These are phyloP conservation scores for Conistra vaccinii DNA, from an alignment of 2,888 invertebrate genomes.

Conservation along the genomic window DNA sequence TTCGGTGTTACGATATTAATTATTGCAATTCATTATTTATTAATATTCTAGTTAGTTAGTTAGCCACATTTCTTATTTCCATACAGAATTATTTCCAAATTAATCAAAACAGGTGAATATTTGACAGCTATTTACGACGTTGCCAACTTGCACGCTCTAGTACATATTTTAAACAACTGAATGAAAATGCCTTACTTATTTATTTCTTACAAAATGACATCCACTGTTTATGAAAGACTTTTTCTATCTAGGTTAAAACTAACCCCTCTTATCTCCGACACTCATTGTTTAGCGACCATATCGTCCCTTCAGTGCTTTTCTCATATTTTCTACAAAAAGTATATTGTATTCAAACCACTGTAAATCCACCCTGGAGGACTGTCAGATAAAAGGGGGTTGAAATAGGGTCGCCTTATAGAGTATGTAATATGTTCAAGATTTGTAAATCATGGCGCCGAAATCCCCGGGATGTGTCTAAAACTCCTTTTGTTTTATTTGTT, in stretches of 20 bases:
- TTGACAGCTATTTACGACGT: too few species aligned
- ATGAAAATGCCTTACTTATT: not conserved
- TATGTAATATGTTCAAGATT: slow-evolving; percentile 50
- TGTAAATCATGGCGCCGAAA: slow-evolving; percentile 40
- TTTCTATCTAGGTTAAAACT: not conserved
- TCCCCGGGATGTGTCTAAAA: slow-evolving; percentile 26
- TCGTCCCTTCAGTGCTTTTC: slow-evolving; percentile 4
- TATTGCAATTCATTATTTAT: too few species aligned
- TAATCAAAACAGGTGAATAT: too few species aligned
- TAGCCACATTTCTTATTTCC: too few species aligned
- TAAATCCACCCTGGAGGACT: slow-evolving; percentile 50
- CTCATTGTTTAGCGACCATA: slow-evolving; percentile 5
- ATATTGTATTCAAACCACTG: slow-evolving; percentile 44
- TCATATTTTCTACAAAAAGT: slow-evolving; percentile 47
- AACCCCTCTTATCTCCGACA: slow-evolving; percentile 8
- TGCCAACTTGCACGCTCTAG: too few species aligned
- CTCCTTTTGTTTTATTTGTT: slow-evolving; percentile 45
- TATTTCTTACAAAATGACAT: not conserved
- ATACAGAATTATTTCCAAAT: too few species aligned
- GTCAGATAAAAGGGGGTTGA: slow-evolving; percentile 36
- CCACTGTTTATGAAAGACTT: not conserved
- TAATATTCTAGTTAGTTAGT: too few species aligned
- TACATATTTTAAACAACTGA: not conserved
- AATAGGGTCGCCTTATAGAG: slow-evolving; percentile 34
- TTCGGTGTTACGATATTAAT: too few species aligned